phyloP scores from a whole-genome alignment of 2,113 vertebrate species.

The Anoplopoma fimbria region DNA sequence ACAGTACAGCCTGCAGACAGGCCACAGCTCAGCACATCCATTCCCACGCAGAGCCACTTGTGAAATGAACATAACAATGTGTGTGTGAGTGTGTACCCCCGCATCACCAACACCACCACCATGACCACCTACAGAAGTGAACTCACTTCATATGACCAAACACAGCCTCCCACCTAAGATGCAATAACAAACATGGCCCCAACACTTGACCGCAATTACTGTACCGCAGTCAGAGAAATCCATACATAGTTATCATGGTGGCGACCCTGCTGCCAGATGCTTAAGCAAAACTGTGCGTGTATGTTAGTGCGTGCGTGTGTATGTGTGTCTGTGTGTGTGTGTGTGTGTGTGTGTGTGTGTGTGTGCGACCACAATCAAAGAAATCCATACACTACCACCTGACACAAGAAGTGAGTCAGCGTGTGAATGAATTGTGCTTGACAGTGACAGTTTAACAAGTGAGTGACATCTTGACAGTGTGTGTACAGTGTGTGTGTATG shows the following conservation, averaged over 20 bases:
- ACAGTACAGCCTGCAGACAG: conserved; percentile 62
- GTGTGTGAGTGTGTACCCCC: conserved; percentile 16
- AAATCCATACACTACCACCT: conserved; percentile 37
- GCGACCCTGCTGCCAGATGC: conserved; percentile 10
- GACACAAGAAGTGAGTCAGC: conserved; percentile 32
- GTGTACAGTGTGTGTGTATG: conserved; percentile 11
- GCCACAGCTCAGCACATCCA: conserved; percentile 58
- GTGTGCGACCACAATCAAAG: conserved; percentile 31
- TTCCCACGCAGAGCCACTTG: conserved; percentile 70
- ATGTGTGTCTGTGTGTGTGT: neutral
- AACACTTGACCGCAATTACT: conserved; percentile 72
- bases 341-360: neutral
- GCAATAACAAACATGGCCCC: conserved; percentile 68
- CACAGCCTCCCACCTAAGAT: conserved; percentile 66
- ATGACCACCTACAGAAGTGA: conserved; percentile 65
- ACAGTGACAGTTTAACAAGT: conserved; percentile 40
- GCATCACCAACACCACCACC: conserved; percentile 21
- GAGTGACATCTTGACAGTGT: conserved; percentile 42
- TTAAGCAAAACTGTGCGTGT: conserved; percentile 26
- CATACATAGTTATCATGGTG: conserved; percentile 47
- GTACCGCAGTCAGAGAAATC: conserved; percentile 49
- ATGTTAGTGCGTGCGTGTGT: conserved; percentile 1
- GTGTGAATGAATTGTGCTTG: conserved; percentile 29
- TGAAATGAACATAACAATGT: conserved; percentile 53
- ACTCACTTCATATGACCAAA: conserved; percentile 63